These are phyloP conservation scores for Ormyrus rosae DNA, from an alignment of 2,888 invertebrate genomes.

Conservation along the genomic window DNA sequence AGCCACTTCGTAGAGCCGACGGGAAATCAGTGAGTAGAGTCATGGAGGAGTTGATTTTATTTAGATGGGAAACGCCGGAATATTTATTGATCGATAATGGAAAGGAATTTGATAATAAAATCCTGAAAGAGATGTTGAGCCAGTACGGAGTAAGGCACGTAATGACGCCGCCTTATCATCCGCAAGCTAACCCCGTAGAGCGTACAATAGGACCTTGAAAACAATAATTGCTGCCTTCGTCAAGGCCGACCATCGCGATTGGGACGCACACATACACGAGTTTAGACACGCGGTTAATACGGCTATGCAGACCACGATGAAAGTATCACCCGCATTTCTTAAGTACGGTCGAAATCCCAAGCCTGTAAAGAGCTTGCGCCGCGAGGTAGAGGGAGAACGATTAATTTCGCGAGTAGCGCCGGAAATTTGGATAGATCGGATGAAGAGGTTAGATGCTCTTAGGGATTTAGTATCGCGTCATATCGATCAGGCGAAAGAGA, in stretches of 20 bases:
- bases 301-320: background rate
- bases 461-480: conserved; percentile 14
- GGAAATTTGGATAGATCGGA: conserved; percentile 1
- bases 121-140: background rate
- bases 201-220: no score
- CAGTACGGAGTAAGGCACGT: background rate
- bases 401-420: background rate
- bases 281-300: conserved; percentile 13
- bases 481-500: background rate
- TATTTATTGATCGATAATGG: conserved; percentile 1
- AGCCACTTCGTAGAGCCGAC: background rate
- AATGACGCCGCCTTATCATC: background rate
- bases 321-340: background rate
- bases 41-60: background rate
- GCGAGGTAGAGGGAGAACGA: background rate
- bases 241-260: background rate
- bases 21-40: background rate
- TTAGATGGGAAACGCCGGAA: background rate
- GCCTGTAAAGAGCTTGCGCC: conserved; percentile 14
- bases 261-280: conserved; percentile 16
- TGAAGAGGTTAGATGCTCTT: conserved; percentile 6
- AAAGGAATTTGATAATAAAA: background rate
- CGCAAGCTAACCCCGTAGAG: no score
- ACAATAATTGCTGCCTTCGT: no score
- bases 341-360: background rate